Evolutionary conservation across 2,113 vertebrate genomes (phyloP).

Genomic region (Emydocephalus ijimae): DNA sequence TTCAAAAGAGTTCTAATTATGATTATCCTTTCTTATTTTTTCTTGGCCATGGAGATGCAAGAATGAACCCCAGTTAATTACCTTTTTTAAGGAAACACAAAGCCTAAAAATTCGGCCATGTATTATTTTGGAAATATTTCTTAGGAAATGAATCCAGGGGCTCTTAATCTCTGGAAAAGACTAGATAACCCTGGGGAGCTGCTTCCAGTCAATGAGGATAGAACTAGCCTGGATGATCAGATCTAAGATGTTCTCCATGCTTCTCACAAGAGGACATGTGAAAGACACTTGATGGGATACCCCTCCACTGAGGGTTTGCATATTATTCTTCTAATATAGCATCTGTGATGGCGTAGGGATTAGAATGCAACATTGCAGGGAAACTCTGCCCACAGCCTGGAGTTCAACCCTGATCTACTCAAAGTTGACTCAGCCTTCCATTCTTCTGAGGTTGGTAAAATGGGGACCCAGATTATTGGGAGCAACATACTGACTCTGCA

Average conservation of each 20-base stretch:
- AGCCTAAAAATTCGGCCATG: background rate
- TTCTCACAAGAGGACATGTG: background rate
- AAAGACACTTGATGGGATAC: background rate
- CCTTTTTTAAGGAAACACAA: background rate
- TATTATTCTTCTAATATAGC: background rate
- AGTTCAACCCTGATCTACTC: background rate
- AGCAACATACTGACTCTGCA: background rate
- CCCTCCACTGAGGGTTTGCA: background rate
- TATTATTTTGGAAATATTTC: background rate
- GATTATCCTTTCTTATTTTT: slow-evolving; percentile 38
- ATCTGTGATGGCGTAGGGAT: background rate
- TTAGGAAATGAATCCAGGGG: background rate
- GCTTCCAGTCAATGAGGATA: background rate
- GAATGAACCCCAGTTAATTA: background rate
- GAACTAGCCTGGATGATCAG: background rate
- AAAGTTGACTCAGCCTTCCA: background rate
- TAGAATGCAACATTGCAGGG: background rate
- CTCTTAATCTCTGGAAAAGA: background rate
- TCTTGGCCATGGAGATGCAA: slow-evolving; percentile 21
- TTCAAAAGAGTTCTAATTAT: slow-evolving; percentile 44
- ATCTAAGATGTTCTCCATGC: background rate
- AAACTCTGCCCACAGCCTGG: background rate
- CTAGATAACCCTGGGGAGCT: background rate
- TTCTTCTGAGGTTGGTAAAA: background rate
- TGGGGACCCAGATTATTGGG: background rate